These are phyloP conservation scores for Drosophila leonis DNA, from an alignment of 2,888 invertebrate genomes.

Conservation along the genomic window DNA sequence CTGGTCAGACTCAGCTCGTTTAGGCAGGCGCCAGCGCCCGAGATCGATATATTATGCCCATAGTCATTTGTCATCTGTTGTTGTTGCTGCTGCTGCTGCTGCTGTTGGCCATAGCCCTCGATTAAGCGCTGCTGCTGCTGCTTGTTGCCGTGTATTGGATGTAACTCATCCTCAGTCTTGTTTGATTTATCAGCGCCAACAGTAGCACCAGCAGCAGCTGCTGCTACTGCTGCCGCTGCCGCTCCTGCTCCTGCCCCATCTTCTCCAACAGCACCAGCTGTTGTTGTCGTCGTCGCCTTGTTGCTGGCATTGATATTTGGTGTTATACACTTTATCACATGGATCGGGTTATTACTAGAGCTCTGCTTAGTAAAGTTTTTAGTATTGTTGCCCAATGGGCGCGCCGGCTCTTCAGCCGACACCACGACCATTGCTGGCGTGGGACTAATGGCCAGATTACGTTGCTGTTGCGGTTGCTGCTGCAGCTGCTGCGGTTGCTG, in stretches of 20 bases:
- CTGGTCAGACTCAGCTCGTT: conserved; percentile 72
- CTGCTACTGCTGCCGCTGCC: not conserved
- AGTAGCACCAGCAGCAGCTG: conserved; percentile 10
- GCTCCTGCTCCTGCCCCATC: conserved; percentile 26
- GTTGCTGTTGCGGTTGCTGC: conserved; percentile 49
- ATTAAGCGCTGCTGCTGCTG: conserved; percentile 46
- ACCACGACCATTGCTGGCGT: conserved; percentile 75
- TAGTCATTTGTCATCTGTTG: conserved; percentile 45
- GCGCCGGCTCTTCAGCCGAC: conserved; percentile 83
- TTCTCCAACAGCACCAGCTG: conserved; percentile 33
- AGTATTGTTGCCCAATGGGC: conserved; percentile 86
- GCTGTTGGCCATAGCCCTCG: conserved; percentile 53
- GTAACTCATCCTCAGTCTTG: conserved; percentile 87
- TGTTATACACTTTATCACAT: conserved; percentile 86
- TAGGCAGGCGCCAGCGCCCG: conserved; percentile 76
- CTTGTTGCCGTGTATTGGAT: conserved; percentile 68
- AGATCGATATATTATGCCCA: conserved; percentile 38
- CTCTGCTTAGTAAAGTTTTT: conserved; percentile 82
- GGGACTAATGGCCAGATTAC: conserved; percentile 67
- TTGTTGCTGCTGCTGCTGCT: conserved; percentile 36
- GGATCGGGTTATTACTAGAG: conserved; percentile 83
- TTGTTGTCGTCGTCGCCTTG: conserved; percentile 59
- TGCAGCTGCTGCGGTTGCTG: conserved; percentile 33
- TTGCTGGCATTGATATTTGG: conserved; percentile 83
- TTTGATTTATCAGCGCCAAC: conserved; percentile 87